Conservation (phyloP, 1,140 invertebrate species). For the Drosophila tropicalis region DNA sequence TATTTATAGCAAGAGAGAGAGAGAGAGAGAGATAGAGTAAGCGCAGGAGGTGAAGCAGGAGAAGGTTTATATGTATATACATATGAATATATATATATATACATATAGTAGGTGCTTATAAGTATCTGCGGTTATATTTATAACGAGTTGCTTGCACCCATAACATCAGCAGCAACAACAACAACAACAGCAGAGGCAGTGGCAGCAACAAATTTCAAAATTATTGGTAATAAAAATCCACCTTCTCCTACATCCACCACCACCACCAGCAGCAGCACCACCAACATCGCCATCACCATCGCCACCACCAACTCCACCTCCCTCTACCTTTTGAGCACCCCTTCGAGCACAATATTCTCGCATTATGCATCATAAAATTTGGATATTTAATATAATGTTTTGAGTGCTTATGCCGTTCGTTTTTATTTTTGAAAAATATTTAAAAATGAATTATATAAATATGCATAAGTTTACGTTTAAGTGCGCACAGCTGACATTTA, state of each 20-base stretch:
- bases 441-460: slow-evolving; percentile 79
- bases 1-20: slow-evolving; percentile 38
- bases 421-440: slow-evolving; percentile 63
- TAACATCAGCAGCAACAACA: slow-evolving; percentile 39
- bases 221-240: slow-evolving; percentile 81
- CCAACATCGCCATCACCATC: not conserved
- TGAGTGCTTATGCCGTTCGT: slow-evolving; percentile 48
- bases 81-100: slow-evolving; percentile 1
- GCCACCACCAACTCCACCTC: not conserved
- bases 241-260: slow-evolving; percentile 41
- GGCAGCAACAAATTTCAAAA: slow-evolving; percentile 73
- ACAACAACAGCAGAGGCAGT: slow-evolving; percentile 29
- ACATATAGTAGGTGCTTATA: slow-evolving; percentile 19
- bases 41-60: not conserved
- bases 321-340: not conserved
- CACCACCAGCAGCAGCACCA: not conserved
- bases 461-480: slow-evolving; percentile 74
- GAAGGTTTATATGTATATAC: slow-evolving; percentile 31
- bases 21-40: slow-evolving; percentile 20
- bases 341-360: slow-evolving; percentile 5
- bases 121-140: slow-evolving; percentile 76
- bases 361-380: slow-evolving; percentile 75
- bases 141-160: slow-evolving; percentile 79
- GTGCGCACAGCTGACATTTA: slow-evolving; percentile 74
- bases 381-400: slow-evolving; percentile 75